Conservation (phyloP, 1,140 invertebrate genomes). For the Arctopsyche grandis region DNA sequence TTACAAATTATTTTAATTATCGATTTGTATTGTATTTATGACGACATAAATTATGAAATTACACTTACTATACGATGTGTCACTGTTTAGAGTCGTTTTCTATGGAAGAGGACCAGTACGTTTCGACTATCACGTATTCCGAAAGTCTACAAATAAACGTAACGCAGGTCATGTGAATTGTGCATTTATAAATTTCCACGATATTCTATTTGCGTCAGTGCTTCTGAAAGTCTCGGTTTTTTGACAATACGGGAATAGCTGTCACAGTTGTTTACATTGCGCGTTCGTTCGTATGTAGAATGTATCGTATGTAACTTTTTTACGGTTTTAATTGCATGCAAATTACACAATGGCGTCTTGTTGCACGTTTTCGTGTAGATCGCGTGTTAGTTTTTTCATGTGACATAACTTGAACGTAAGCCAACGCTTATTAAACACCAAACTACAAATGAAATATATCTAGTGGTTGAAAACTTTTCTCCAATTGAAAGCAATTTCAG, state of each 20-base stretch:
- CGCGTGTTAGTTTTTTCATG: not conserved
- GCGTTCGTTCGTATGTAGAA: too few relatives aligned
- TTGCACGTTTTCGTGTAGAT: not conserved
- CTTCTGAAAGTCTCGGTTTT: not conserved
- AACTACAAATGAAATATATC: not conserved
- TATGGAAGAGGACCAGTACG: too few relatives aligned
- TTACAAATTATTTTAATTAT: too few relatives aligned
- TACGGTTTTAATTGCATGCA: slow-evolving; percentile 9
- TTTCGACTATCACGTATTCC: slow-evolving; percentile 23
- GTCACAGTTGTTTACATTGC: too few relatives aligned
- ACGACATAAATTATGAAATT: too few relatives aligned
- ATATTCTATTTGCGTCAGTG: not conserved
- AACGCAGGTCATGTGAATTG: slow-evolving; percentile 1
- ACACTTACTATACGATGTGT: too few relatives aligned
- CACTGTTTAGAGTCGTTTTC: too few relatives aligned
- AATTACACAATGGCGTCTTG: slow-evolving; percentile 13
- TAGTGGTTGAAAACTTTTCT: not conserved
- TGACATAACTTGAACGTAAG: slow-evolving; percentile 9
- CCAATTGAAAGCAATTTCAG: not conserved
- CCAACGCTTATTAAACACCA: not conserved
- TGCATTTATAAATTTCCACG: not conserved
- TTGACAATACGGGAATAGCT: too few relatives aligned
- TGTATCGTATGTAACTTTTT: too few relatives aligned
- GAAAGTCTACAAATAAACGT: not conserved
- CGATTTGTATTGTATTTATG: too few relatives aligned